A percentile compares a stretch with the other conserved stretches of the same genome.
Conservation (phyloP, 2,888 invertebrate species). For the Eueremaeus valkanovi region DNA sequence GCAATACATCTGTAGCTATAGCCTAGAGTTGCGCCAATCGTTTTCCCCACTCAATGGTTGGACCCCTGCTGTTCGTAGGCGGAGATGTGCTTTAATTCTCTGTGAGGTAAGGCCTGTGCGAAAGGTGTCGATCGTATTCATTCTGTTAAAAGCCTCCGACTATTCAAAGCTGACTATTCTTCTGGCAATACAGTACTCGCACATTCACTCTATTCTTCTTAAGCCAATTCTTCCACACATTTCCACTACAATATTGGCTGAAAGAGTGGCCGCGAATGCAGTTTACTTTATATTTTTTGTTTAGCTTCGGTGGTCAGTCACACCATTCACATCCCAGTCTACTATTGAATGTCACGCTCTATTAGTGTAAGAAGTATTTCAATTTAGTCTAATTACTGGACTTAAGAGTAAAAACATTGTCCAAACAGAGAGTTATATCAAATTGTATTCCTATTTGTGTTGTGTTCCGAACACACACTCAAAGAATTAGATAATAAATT, state of each 20-base stretch:
- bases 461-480: background rate
- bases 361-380: background rate
- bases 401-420: background rate
- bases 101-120: conserved; percentile 19
- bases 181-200: background rate
- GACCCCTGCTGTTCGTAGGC: conserved; percentile 27
- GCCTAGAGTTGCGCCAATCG: background rate
- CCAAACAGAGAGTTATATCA: no score
- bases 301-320: background rate
- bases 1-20: no score
- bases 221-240: conserved; percentile 11
- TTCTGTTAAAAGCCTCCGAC: background rate
- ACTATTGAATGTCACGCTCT: background rate
- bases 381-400: background rate
- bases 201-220: background rate
- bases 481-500: conserved; percentile 20
- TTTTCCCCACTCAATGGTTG: conserved; percentile 15
- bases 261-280: no score
- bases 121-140: conserved; percentile 27
- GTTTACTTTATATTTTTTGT: no score
- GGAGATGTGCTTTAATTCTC: conserved; percentile 29
- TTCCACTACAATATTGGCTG: no score
- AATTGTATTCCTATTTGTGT: no score
- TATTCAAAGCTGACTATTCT: background rate
- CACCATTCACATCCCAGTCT: background rate